phyloP scores from a whole-genome alignment of 2,888 invertebrate genomes.

The Stegana nigrithorax region DNA sequence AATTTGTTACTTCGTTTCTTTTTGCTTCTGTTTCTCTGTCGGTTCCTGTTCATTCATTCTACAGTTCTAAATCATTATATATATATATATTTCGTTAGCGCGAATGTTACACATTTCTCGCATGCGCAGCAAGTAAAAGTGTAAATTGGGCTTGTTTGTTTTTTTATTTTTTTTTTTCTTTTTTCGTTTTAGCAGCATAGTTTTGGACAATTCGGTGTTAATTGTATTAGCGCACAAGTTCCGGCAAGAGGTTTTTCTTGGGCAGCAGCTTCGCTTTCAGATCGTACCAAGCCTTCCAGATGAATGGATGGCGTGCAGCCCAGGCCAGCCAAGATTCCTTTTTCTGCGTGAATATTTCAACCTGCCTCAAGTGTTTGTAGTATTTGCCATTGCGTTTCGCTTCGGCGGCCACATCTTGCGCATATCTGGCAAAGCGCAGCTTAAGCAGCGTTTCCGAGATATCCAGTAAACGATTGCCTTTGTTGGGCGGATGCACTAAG shows the following conservation, averaged over 20 bases:
- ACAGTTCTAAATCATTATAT: too few relatives aligned
- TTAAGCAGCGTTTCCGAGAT: slow-evolving; percentile 64
- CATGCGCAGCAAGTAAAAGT: too few relatives aligned
- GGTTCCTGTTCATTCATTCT: too few relatives aligned
- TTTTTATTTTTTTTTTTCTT: too few relatives aligned
- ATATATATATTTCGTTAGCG: too few relatives aligned
- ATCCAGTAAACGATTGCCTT: slow-evolving; percentile 57
- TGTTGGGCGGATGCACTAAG: slow-evolving; percentile 64
- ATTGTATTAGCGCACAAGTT: slow-evolving; percentile 62
- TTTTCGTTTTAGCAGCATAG: too few relatives aligned
- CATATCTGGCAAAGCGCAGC: slow-evolving; percentile 63
- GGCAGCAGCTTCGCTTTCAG: slow-evolving; percentile 54
- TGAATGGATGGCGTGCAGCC: slow-evolving; percentile 50
- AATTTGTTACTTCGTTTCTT: too few relatives aligned
- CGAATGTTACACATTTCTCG: too few relatives aligned
- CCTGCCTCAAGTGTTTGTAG: slow-evolving; percentile 57
- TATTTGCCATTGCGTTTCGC: slow-evolving; percentile 57
- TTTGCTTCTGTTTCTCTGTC: too few relatives aligned
- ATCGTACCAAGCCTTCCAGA: slow-evolving; percentile 54
- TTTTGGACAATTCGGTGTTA: too few relatives aligned
- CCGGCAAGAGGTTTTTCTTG: slow-evolving; percentile 61
- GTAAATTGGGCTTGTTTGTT: too few relatives aligned
- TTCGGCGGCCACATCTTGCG: slow-evolving; percentile 46
- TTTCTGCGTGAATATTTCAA: slow-evolving; percentile 51
- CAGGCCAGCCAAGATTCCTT: slow-evolving; percentile 50